Base-by-base conservation (phyloP, 2,797 vertebrate species). In the Spinus pinus region DNA sequence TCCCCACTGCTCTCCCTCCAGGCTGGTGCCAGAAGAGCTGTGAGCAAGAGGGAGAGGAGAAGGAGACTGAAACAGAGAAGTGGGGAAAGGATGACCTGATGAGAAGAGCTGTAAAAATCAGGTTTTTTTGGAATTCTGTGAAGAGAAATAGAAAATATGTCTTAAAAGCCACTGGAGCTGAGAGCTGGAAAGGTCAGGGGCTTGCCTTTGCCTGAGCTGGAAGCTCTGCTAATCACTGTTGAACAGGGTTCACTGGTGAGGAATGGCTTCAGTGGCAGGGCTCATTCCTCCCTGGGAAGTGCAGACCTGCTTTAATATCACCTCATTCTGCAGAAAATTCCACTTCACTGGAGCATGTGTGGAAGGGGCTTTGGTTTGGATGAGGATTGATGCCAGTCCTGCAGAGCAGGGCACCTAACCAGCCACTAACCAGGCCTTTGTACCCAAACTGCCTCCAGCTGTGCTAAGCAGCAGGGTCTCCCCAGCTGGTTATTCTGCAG, bases 271-370 rank as follows among this genome's bases (percentile, higher is more conserved):
- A 12, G 79, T 8, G 53, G 64, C 86, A 88, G 94, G 81, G 94
- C 90, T 97, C 31, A 7, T 81, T 92, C 97, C 33, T 28, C 35
- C 11, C 88, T 9, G 24, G 57, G 72, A 94, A 85, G 92, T 8
- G 66, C 42, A 1, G 91, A 96, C 92, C 96, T 94, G 66, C 95
- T 96, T 98, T 98, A 98, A 97, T 97, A 97, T 97, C 97, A 97
- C 95, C 97, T 98, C 96, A 97, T 98, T 97, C 97, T 97, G 97
- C 97, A 97, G 97, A 96, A 97, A 98, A 98, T 98, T 96, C 97
- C 97, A 95, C 97, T 97, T 95, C 97, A 97, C 54, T 98, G 97
- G 95, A 98, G 97, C 98, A 81, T 97, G 95, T 94, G 97, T 86
- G 94, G 95, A 88, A 97, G 90, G 94, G 93, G 67, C 96, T 96